Conservation (phyloP, 2,888 invertebrate species). For the Cosmorhoe ocellata region DNA sequence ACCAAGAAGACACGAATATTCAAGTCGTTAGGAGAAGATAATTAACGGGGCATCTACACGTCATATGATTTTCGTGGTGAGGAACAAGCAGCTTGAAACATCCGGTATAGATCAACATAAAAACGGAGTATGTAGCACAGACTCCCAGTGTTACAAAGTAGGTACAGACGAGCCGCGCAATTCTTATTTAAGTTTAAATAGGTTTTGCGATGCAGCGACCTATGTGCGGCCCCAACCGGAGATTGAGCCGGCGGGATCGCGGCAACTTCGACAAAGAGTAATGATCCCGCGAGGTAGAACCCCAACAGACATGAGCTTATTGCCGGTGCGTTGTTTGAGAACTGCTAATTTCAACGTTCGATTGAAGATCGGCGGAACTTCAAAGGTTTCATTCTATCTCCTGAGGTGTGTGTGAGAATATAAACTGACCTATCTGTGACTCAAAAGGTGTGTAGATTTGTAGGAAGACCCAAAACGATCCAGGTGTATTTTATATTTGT, state of each 20-base stretch:
- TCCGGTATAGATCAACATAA: not conserved
- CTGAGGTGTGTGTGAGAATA: not conserved
- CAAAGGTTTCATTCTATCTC: not conserved
- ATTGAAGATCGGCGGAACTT: conserved; percentile 1
- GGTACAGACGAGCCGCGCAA: conserved; percentile 29
- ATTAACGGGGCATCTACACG: too few species aligned
- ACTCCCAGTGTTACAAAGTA: conserved; percentile 19
- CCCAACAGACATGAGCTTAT: conserved; percentile 36
- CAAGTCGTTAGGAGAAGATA: too few species aligned
- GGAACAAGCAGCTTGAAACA: conserved; percentile 10
- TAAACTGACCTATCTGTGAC: not conserved
- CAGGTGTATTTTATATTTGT: too few species aligned
- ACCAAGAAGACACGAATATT: too few species aligned
- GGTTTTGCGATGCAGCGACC: conserved; percentile 51
- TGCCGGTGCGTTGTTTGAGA: conserved; percentile 15
- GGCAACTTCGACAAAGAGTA: conserved; percentile 64
- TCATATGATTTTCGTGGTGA: too few species aligned
- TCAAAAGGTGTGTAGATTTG: not conserved
- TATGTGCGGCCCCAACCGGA: conserved; percentile 48
- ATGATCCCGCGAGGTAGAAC: conserved; percentile 43
- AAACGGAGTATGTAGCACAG: not conserved
- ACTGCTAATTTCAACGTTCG: conserved; percentile 7
- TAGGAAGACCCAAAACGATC: too few species aligned
- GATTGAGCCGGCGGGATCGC: conserved; percentile 51
- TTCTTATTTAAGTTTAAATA: conserved; percentile 64